A percentile compares a stretch with the other conserved stretches of the same genome.
Conservation (phyloP, 2,113 vertebrate species). For the Ageneiosus marmoratus region DNA sequence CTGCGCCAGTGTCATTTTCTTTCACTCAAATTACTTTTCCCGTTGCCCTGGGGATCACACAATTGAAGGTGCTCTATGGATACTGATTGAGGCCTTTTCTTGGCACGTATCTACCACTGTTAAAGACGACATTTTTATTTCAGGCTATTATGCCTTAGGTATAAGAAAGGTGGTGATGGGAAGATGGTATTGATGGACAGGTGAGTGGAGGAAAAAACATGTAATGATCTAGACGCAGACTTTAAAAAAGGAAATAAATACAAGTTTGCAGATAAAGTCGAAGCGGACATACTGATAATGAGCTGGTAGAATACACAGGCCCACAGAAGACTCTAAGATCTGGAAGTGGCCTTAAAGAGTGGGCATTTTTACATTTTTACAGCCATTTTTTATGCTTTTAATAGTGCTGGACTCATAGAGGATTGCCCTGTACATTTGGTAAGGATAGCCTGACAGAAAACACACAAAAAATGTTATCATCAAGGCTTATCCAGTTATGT, state of each 20-base stretch:
- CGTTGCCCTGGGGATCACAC: constrained; percentile 67
- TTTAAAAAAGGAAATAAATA: constrained; percentile 36
- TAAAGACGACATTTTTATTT: constrained; percentile 48
- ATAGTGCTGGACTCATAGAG: neutral
- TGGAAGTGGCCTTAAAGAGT: neutral
- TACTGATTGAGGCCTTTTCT: constrained; percentile 74
- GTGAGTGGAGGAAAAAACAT: constrained; percentile 31
- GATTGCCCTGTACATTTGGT: neutral
- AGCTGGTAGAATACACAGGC: neutral
- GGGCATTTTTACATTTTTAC: neutral
- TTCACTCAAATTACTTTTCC: constrained; percentile 77
- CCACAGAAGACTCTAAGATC: neutral
- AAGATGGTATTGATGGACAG: constrained; percentile 48
- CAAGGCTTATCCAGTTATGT: neutral
- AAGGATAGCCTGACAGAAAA: neutral
- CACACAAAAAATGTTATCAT: neutral
- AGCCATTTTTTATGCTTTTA: neutral
- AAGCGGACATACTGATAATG: neutral
- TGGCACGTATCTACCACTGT: constrained; percentile 48
- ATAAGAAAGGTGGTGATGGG: constrained; percentile 54
- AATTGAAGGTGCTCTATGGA: constrained; percentile 74
- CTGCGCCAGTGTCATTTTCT: constrained; percentile 71
- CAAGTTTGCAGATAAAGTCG: constrained; percentile 20
- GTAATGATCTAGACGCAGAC: constrained; percentile 14
- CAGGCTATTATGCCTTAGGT: constrained; percentile 55